Evolutionary conservation across 92 coral and sea anemone species (phyloP).

Genomic region (Siderastrea radians): DNA sequence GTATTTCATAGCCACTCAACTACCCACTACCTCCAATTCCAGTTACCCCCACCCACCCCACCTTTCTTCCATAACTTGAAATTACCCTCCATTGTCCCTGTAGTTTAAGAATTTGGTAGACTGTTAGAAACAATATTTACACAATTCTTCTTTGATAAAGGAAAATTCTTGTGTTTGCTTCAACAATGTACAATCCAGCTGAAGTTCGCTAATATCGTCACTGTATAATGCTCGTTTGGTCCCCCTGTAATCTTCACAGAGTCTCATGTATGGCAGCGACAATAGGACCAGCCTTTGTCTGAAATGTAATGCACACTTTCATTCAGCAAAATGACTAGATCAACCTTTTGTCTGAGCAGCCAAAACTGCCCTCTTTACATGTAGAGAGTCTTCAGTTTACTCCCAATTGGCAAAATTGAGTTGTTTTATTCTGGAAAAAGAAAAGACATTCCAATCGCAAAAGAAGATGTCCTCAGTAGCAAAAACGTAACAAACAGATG

Average conservation of each 20-base stretch:
- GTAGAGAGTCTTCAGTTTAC: too few species aligned
- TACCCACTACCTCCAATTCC: not conserved
- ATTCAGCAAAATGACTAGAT: not conserved
- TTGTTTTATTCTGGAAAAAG: too few species aligned
- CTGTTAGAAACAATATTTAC: not conserved
- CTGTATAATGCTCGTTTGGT: not conserved
- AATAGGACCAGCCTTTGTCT: slow-evolving; percentile 91
- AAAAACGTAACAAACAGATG: too few species aligned
- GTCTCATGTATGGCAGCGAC: slow-evolving; percentile 98
- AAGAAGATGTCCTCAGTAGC: too few species aligned
- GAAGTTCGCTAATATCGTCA: not conserved
- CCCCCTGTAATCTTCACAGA: slow-evolving; percentile 43
- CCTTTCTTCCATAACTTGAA: not conserved
- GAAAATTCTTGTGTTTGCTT: not conserved
- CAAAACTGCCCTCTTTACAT: too few species aligned
- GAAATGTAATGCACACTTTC: slow-evolving; percentile 16
- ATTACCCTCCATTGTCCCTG: not conserved
- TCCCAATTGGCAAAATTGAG: too few species aligned
- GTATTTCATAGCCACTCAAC: not conserved
- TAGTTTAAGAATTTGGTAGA: not conserved
- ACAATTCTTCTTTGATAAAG: not conserved
- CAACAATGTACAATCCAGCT: not conserved
- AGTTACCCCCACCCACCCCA: not conserved
- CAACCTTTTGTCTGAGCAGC: too few species aligned
- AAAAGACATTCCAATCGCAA: too few species aligned